Percentiles rank a stretch among this genome's conserved stretches.
These are phyloP conservation scores for Oryzias celebensis DNA, from an alignment of 2,113 vertebrate species.

Conservation along the genomic window DNA sequence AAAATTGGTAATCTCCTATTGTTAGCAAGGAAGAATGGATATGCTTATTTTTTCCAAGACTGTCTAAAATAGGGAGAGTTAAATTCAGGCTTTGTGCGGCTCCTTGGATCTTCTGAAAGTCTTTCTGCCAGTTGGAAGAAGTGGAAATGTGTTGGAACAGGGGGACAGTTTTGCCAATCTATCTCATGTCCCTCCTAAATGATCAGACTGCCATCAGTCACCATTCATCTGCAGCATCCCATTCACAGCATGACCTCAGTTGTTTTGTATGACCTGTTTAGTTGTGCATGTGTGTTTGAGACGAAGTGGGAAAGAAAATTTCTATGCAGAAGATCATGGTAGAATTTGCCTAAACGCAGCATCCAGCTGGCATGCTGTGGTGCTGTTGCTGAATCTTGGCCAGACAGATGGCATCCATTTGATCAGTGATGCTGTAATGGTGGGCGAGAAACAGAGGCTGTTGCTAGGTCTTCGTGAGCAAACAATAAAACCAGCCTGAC, in stretches of 20 bases:
- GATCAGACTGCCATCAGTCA: constrained; percentile 52
- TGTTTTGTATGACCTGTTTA: constrained; percentile 26
- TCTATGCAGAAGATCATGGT: constrained; percentile 39
- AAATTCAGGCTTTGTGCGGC: constrained; percentile 19
- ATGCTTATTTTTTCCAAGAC: constrained; percentile 3
- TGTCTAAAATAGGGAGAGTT: constrained; percentile 23
- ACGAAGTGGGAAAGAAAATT: constrained; percentile 24
- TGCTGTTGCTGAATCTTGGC: constrained; percentile 37
- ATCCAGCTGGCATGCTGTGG: constrained; percentile 39
- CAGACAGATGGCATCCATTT: constrained; percentile 74
- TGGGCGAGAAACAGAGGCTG: constrained; percentile 54
- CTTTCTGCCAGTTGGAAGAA: constrained; percentile 33
- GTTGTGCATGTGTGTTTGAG: background rate
- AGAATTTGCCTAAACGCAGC: constrained; percentile 33
- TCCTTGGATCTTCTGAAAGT: constrained; percentile 15
- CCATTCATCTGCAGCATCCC: constrained; percentile 43
- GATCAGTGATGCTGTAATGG: constrained; percentile 60
- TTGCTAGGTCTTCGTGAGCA: constrained; percentile 49
- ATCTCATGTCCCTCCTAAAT: constrained; percentile 30
- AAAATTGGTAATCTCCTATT: constrained; percentile 16
- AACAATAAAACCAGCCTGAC: constrained; percentile 30
- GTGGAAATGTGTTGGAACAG: constrained; percentile 26
- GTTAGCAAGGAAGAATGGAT: constrained; percentile 13
- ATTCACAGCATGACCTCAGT: constrained; percentile 28
- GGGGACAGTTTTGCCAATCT: constrained; percentile 47